phyloP scores from a whole-genome alignment of 2,797 vertebrate species.

The Anguilla obscura region DNA sequence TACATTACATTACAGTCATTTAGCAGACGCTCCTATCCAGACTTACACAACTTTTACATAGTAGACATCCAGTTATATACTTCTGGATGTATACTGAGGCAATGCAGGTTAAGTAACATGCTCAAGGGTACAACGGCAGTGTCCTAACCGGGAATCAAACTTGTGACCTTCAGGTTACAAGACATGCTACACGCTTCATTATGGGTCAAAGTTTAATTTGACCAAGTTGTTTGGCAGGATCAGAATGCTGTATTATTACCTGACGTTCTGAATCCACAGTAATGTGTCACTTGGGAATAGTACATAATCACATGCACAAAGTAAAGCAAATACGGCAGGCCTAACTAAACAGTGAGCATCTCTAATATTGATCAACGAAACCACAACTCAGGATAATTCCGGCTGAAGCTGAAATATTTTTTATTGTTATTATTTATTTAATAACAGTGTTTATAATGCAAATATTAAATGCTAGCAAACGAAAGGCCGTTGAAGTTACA shows the following conservation, averaged over 20 bases:
- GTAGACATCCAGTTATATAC: too few species aligned
- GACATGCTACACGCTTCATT: slow-evolving; percentile 33
- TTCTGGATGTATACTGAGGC: too few species aligned
- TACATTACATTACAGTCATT: background rate
- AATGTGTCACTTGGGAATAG: slow-evolving; percentile 41
- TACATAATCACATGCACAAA: slow-evolving; percentile 40
- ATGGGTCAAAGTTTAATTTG: slow-evolving; percentile 49
- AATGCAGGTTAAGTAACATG: too few species aligned
- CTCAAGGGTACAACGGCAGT: too few species aligned
- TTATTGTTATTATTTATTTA: background rate
- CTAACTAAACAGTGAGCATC: slow-evolving; percentile 44
- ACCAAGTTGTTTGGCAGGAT: slow-evolving; percentile 47
- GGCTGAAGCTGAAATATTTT: slow-evolving; percentile 26
- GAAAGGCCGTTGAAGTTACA: slow-evolving; percentile 37
- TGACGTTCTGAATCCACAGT: slow-evolving; percentile 40
- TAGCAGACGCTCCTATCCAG: too few species aligned
- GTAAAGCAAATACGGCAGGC: slow-evolving; percentile 42
- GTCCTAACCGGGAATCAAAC: too few species aligned
- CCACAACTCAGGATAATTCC: slow-evolving; percentile 41
- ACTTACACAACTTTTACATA: too few species aligned
- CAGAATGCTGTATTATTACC: slow-evolving; percentile 43
- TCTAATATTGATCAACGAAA: slow-evolving; percentile 53
- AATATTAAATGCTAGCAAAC: background rate
- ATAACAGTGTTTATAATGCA: slow-evolving; percentile 47
- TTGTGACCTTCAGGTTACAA: too few species aligned